These are phyloP conservation scores for Drosophila seclusa DNA, from an alignment of 2,888 invertebrate genomes.

Conservation along the genomic window DNA sequence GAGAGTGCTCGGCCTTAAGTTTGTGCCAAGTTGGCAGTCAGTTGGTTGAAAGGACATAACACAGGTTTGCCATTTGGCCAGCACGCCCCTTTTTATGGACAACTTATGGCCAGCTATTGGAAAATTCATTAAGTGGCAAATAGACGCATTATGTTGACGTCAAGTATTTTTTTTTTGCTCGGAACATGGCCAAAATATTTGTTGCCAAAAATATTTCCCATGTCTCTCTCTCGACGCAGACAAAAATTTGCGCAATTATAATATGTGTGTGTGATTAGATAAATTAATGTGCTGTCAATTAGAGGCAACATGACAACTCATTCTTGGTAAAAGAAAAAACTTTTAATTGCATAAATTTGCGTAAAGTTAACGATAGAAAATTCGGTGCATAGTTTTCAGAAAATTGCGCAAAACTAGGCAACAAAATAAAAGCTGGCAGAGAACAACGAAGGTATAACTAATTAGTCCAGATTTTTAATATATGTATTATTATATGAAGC, in stretches of 20 bases:
- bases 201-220: conserved; percentile 26
- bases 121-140: conserved; percentile 77
- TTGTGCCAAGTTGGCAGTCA: conserved; percentile 59
- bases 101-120: conserved; percentile 33
- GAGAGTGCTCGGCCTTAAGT: conserved; percentile 22
- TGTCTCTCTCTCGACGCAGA: neutral
- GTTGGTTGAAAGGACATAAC: conserved; percentile 49
- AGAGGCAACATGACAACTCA: conserved; percentile 44
- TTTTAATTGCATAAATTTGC: conserved; percentile 72
- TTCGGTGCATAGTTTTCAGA: conserved; percentile 9
- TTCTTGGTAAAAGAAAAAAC: conserved; percentile 21
- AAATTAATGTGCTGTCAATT: conserved; percentile 54
- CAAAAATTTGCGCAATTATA: conserved; percentile 14
- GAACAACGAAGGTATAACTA: conserved; percentile 49
- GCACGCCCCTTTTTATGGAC: conserved; percentile 32
- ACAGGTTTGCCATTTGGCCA: conserved; percentile 71
- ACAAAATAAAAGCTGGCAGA: neutral
- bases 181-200: conserved; percentile 40
- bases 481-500: neutral
- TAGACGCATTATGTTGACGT: conserved; percentile 66
- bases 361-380: conserved; percentile 37
- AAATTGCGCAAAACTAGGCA: conserved; percentile 24
- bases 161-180: neutral
- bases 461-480: conserved; percentile 39
- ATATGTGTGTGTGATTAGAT: conserved; percentile 11